Percentiles rank a stretch among this genome's conserved stretches.
These are phyloP conservation scores for Drosophila sp. DNA, from an alignment of 1,140 invertebrate genomes.

Conservation along the genomic window DNA sequence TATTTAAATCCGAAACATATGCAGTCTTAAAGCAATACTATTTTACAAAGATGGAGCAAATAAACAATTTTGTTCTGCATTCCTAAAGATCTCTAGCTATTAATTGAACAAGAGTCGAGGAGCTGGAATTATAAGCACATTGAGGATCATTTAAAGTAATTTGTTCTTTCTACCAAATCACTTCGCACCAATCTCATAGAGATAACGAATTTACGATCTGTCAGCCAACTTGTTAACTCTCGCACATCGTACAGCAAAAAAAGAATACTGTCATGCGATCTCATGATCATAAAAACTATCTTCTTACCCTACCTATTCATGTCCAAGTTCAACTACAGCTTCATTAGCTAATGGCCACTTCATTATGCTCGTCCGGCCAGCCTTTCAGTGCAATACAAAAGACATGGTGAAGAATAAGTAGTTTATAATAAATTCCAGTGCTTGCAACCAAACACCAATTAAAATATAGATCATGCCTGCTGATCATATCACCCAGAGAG, in stretches of 20 bases:
- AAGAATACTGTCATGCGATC: conserved; percentile 24
- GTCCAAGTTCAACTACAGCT: conserved; percentile 52
- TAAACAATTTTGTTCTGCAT: no score
- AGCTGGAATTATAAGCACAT: background rate
- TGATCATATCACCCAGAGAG: conserved; percentile 50
- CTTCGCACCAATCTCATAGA: conserved; percentile 5
- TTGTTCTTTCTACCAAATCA: background rate
- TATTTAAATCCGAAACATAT: background rate
- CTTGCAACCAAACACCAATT: conserved; percentile 61
- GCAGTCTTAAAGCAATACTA: no score
- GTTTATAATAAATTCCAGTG: conserved; percentile 49
- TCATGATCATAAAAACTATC: conserved; percentile 20
- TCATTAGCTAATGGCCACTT: conserved; percentile 78
- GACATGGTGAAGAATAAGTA: conserved; percentile 8
- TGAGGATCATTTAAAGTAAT: conserved; percentile 6
- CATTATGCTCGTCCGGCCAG: conserved; percentile 42
- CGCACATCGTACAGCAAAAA: conserved; percentile 43
- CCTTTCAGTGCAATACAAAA: conserved; percentile 14
- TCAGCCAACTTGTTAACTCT: conserved; percentile 51
- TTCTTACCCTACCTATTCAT: conserved; percentile 20
- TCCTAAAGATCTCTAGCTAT: background rate
- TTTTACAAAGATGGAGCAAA: no score
- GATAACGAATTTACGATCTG: conserved; percentile 50
- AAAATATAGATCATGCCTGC: conserved; percentile 77
- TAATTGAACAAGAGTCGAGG: background rate